Percentiles rank a stretch among this genome's conserved stretches.
Evolutionary conservation across 2,888 invertebrate genomes (phyloP).

Genomic region (Graphium colonna): DNA sequence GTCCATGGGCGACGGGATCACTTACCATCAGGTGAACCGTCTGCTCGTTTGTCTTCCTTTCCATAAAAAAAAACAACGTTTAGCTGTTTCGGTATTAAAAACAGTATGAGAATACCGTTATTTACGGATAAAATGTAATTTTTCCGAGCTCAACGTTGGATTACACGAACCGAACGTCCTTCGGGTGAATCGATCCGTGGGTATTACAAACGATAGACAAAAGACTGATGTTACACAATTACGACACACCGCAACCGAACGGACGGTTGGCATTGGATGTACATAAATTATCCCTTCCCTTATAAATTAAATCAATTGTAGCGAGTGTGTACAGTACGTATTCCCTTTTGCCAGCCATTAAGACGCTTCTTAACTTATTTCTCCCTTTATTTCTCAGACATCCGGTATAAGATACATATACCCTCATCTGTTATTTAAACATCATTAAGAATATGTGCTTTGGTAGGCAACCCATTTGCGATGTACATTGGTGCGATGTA

Average conservation of each 20-base stretch:
- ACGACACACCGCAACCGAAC: background rate
- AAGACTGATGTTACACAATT: slow-evolving; percentile 22
- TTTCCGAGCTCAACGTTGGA: slow-evolving; percentile 26
- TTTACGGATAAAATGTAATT: background rate
- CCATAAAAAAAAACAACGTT: too few species aligned
- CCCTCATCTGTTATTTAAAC: too few species aligned
- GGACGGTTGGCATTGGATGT: background rate
- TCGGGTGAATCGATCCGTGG: slow-evolving; percentile 34
- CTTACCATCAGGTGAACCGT: too few species aligned
- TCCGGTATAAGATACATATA: too few species aligned
- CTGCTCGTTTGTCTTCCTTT: too few species aligned
- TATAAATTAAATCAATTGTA: background rate
- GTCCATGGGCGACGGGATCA: too few species aligned
- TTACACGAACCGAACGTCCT: slow-evolving; percentile 28
- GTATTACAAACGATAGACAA: slow-evolving; percentile 30
- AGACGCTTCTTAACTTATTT: background rate
- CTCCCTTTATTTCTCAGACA: too few species aligned
- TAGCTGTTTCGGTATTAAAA: too few species aligned
- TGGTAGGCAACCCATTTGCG: too few species aligned
- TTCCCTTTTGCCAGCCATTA: background rate
- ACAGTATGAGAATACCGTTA: too few species aligned
- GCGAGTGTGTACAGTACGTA: background rate
- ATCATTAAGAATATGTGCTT: too few species aligned
- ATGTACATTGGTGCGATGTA: too few species aligned
- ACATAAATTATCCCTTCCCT: background rate